Evolutionary conservation across 2,888 invertebrate genomes (phyloP), one percentile per base, ranked within the genome.

Genomic region (Caradrina clavipalpis): DNA sequence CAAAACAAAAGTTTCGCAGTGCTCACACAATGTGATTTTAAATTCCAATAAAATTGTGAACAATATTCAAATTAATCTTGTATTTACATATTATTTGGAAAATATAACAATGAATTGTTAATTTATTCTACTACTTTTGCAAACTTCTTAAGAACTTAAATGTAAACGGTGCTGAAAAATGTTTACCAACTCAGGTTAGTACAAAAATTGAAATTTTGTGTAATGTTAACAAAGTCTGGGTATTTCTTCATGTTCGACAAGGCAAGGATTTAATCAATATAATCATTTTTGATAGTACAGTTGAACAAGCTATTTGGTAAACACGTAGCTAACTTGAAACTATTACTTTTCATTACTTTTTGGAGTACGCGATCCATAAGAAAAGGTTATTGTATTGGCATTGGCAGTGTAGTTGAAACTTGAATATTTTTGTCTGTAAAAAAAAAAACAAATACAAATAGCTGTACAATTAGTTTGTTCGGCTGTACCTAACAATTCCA

Each of bases 181-280:
- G 39, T 70, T 67, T 64, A 35, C 26, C 26, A 61, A 62, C n/a
- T 78, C 45, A 53, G 55, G 55, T 72, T 78, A 81, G 49, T 62
- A 39, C n/a, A 72, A 58, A 62, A 15, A 54, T 57, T 57, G 19
- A 21, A 31, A 60, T 47, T 64, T 58, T 62, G 8, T 35, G 21
- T 50, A 17, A 49, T n/a, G 4, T 60, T 69, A 54, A 63, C 26
- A 50, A 39, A 56, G 42, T 35, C 42, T 55, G 15, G n/a, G 10
- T 42, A 51, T 60, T 60, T 61, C 35, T 19, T 58, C 45, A 50
- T n/a, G 26, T 55, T 58, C 53, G n/a, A 7, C 42, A 53, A 47
- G 7, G 67, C 64, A 62, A 62, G 21, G 10, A 10, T 65, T 50
- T 5, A 42, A 64, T 39, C 22, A 15, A 47, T 42, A 47, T 51